These are phyloP conservation scores for Eueremaeus valkanovi DNA, from an alignment of 2,888 invertebrate genomes.

Conservation along the genomic window DNA sequence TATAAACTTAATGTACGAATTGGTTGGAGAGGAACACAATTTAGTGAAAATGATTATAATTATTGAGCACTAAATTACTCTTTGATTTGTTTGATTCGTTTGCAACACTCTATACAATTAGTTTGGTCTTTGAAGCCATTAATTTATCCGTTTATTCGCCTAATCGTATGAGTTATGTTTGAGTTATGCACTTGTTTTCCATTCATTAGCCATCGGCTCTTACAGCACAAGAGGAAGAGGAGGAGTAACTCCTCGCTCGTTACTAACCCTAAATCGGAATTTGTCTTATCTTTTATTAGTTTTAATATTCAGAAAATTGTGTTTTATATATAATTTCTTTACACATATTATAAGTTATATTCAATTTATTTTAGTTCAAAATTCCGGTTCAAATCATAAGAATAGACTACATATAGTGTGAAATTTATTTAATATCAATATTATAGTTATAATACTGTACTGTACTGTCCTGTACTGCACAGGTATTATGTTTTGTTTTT, in stretches of 20 bases:
- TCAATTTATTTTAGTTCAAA: too few relatives aligned
- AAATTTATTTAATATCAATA: too few relatives aligned
- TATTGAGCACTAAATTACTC: not conserved
- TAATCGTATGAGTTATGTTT: not conserved
- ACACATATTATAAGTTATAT: too few relatives aligned
- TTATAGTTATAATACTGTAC: too few relatives aligned
- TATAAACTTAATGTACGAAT: too few relatives aligned
- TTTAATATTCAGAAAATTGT: too few relatives aligned
- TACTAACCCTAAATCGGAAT: not conserved
- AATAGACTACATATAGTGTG: too few relatives aligned
- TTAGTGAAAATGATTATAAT: conserved; percentile 2
- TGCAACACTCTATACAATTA: not conserved
- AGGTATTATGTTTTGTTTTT: too few relatives aligned
- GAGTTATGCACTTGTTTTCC: not conserved
- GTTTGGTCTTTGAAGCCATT: not conserved
- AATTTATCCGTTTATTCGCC: not conserved
- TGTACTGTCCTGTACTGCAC: too few relatives aligned
- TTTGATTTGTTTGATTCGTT: not conserved
- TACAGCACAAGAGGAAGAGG: not conserved
- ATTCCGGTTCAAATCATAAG: too few relatives aligned
- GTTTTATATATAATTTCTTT: too few relatives aligned
- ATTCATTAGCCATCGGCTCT: conserved; percentile 2
- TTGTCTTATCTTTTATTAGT: too few relatives aligned
- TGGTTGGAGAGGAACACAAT: not conserved
- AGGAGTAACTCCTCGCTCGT: not conserved